phyloP scores from a whole-genome alignment of 2,888 invertebrate species.

The Mythimna lalbum region DNA sequence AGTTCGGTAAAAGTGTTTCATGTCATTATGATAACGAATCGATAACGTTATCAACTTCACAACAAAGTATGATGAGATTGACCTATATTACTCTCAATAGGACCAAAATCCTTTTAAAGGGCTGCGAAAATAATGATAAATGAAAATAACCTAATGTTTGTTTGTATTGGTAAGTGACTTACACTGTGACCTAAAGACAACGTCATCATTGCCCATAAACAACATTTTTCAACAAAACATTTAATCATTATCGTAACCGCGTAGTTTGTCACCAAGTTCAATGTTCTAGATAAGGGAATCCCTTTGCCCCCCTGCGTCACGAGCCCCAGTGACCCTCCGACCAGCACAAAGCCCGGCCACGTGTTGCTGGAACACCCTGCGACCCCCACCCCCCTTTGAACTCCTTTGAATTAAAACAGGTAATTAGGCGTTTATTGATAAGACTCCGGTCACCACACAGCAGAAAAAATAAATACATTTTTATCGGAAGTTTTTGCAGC shows the following conservation, averaged over 20 bases:
- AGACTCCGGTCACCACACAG: constrained; percentile 35
- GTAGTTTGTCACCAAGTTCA: constrained; percentile 46
- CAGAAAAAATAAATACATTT: constrained; percentile 17
- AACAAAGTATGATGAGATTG: constrained; percentile 15
- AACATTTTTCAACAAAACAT: neutral
- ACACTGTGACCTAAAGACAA: neutral
- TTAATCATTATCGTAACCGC: constrained; percentile 12
- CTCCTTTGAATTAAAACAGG: constrained; percentile 41
- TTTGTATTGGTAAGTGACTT: neutral
- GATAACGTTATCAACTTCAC: constrained; percentile 29
- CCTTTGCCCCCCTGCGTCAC: neutral
- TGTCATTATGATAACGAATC: constrained; percentile 8
- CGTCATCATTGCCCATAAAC: neutral
- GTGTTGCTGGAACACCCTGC: constrained; percentile 38
- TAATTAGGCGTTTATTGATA: constrained; percentile 51
- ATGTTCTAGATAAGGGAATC: constrained; percentile 46
- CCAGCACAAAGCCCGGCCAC: constrained; percentile 45
- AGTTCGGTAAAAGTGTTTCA: neutral
- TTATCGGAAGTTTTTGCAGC: constrained; percentile 21
- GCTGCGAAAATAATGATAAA: neutral
- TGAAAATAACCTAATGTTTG: neutral
- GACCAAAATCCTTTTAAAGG: neutral
- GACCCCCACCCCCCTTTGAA: constrained; percentile 2
- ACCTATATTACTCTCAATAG: constrained; percentile 3
- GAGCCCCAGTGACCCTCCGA: constrained; percentile 43